phyloP scores from a whole-genome alignment of 2,888 invertebrate species.

The Drosophila bunnanda region DNA sequence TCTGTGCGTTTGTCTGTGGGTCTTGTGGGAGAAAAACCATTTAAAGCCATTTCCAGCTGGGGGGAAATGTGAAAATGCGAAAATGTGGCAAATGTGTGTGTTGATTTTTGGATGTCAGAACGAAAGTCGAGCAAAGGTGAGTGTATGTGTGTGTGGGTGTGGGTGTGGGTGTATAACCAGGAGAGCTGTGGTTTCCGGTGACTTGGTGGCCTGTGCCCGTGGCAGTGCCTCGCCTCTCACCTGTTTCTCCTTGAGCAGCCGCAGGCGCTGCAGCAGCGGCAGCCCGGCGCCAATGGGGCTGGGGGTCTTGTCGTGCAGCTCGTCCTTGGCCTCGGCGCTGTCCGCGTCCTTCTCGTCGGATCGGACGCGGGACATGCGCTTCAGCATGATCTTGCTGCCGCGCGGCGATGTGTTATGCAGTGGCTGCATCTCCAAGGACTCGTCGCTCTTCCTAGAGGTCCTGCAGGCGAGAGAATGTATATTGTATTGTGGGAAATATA shows the following conservation, averaged over 20 bases:
- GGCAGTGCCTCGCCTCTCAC: constrained; percentile 84
- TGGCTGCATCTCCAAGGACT: constrained; percentile 89
- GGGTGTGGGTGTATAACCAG: constrained; percentile 6
- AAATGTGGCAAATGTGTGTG: constrained; percentile 10
- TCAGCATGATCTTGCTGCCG: constrained; percentile 87
- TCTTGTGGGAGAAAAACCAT: constrained; percentile 52
- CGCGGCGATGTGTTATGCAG: constrained; percentile 85
- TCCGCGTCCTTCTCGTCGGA: constrained; percentile 88
- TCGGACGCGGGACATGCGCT: constrained; percentile 90
- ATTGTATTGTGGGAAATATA: not conserved
- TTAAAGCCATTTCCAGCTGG: constrained; percentile 53
- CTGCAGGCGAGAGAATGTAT: constrained; percentile 16
- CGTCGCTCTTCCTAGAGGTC: constrained; percentile 85
- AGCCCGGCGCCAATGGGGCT: constrained; percentile 94
- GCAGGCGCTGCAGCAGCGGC: constrained; percentile 91
- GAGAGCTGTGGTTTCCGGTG: constrained; percentile 32
- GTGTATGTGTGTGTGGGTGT: not conserved
- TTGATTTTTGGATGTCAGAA: constrained; percentile 6
- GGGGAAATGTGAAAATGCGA: constrained; percentile 9
- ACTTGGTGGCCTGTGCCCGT: constrained; percentile 23
- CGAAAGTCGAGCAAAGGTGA: constrained; percentile 33
- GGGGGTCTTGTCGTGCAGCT: constrained; percentile 86
- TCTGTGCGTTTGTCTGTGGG: constrained; percentile 42
- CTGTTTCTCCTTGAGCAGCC: constrained; percentile 94
- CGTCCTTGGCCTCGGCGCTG: constrained; percentile 84